Conservation (phyloP, 2,113 vertebrate species). For the Thryonomys swinderianus region DNA sequence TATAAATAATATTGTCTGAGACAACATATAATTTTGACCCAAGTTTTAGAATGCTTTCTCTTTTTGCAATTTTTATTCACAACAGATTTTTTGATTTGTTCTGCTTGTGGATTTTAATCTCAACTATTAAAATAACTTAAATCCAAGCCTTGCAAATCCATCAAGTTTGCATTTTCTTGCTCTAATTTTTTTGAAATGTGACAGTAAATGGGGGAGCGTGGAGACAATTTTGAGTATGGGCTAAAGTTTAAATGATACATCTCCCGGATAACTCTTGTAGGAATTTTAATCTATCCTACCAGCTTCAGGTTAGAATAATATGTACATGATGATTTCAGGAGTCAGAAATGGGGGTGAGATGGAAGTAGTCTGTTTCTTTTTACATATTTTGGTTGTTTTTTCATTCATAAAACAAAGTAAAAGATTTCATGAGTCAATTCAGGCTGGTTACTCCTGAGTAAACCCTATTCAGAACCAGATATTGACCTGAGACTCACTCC, state of each 20-base stretch:
- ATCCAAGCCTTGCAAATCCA: background rate
- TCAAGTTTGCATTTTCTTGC: background rate
- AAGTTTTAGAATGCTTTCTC: background rate
- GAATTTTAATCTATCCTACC: background rate
- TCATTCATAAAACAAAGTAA: background rate
- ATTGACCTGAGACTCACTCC: background rate
- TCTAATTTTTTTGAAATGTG: background rate
- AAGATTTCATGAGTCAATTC: background rate
- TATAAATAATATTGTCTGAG: background rate
- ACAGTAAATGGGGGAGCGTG: background rate
- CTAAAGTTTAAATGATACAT: background rate
- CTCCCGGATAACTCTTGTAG: background rate
- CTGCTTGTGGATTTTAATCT: background rate
- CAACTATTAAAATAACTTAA: background rate
- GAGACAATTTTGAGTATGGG: background rate
- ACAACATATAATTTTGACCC: no score
- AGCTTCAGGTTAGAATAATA: background rate
- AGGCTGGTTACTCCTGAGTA: background rate
- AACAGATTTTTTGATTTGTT: background rate
- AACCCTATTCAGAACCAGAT: background rate
- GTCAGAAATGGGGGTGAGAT: background rate
- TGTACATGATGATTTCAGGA: background rate
- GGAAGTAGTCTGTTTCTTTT: background rate
- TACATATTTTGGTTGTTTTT: background rate
- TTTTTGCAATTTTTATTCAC: background rate